Conservation (phyloP, 2,113 vertebrate species). For the Datnioides undecimradiatus region DNA sequence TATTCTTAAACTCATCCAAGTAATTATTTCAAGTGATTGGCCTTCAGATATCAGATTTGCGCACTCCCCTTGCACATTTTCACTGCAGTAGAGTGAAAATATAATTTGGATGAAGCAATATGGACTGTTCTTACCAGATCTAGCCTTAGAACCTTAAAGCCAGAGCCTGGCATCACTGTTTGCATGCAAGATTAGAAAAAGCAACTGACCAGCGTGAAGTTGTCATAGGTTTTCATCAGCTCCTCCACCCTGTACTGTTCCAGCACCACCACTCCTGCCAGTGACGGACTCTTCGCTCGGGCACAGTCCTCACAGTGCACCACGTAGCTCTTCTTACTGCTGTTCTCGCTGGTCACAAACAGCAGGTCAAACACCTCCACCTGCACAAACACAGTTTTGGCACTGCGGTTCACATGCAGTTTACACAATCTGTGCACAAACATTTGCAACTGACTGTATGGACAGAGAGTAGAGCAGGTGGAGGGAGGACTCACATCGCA, state of each 20-base stretch:
- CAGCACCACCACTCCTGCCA: slow-evolving; percentile 89
- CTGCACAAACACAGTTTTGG: slow-evolving; percentile 73
- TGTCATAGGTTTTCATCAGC: slow-evolving; percentile 90
- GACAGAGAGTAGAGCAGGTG: background rate
- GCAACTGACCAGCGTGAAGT: slow-evolving; percentile 88
- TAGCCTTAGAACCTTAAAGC: background rate
- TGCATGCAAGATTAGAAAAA: background rate
- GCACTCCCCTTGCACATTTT: background rate
- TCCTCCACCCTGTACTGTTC: slow-evolving; percentile 93
- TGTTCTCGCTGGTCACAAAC: slow-evolving; percentile 92
- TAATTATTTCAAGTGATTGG: background rate
- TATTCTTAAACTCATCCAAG: background rate
- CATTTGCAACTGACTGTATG: background rate
- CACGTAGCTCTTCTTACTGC: slow-evolving; percentile 90
- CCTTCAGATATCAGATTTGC: background rate
- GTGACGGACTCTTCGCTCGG: slow-evolving; percentile 80
- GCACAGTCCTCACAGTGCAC: slow-evolving; percentile 95
- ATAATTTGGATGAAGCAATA: background rate
- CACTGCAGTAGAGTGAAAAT: background rate
- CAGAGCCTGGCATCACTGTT: background rate
- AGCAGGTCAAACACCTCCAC: slow-evolving; percentile 93
- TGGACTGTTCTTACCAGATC: background rate
- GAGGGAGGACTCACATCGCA: slow-evolving; percentile 87
- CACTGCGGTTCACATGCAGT: background rate
- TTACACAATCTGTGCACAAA: background rate